Evolutionary conservation across 1,140 invertebrate genomes (phyloP).

Genomic region (Lepidurus apus): DNA sequence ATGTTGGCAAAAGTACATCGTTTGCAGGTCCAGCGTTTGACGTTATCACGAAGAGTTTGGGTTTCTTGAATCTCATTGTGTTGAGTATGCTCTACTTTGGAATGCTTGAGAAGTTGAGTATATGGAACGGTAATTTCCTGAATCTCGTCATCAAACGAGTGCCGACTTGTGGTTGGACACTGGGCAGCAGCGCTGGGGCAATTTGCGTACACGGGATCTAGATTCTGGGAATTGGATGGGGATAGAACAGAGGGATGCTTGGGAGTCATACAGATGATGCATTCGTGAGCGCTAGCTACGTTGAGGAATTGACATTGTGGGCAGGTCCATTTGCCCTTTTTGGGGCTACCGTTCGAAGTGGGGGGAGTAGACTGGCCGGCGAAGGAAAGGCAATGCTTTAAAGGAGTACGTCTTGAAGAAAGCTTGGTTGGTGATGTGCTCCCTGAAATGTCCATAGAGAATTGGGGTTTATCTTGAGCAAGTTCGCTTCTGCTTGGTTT

Average conservation of each 20-base stretch:
- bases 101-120: neutral
- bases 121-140: neutral
- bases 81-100: neutral
- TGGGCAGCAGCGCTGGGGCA: neutral
- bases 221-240: neutral
- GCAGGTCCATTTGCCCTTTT: constrained; percentile 41
- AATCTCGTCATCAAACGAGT: neutral
- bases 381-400: constrained; percentile 6
- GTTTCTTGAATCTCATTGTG: neutral
- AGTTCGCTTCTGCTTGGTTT: neutral
- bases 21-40: constrained; percentile 51
- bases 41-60: neutral
- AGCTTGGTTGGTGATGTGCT: neutral
- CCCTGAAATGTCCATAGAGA: constrained; percentile 4
- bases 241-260: neutral
- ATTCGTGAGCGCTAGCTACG: constrained; percentile 35
- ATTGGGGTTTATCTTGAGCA: constrained; percentile 8
- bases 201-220: neutral
- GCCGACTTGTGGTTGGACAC: neutral
- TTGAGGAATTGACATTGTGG: constrained; percentile 42
- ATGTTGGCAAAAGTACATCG: constrained; percentile 55
- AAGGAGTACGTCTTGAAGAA: constrained; percentile 5
- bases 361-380: neutral
- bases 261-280: constrained; percentile 34
- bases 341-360: neutral